Conservation (phyloP, 2,113 vertebrate genomes). For the Osmerus eperlanus region DNA sequence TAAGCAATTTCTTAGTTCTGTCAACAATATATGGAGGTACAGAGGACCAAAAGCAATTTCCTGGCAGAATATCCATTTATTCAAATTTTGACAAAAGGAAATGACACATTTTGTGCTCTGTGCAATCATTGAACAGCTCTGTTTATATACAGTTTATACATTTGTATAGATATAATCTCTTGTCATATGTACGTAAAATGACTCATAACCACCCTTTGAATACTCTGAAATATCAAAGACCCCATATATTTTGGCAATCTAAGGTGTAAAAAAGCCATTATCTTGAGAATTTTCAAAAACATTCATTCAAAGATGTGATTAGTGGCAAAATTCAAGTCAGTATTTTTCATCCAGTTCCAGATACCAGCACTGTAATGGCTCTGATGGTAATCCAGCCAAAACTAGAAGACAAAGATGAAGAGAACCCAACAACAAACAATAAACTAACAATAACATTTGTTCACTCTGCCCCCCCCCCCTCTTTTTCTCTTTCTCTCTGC, state of each 20-base stretch:
- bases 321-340: conserved; percentile 72
- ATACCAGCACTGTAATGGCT: conserved; percentile 31
- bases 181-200: conserved; percentile 60
- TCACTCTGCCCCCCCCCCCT: neutral
- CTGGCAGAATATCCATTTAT: conserved; percentile 75
- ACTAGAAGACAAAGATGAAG: conserved; percentile 32
- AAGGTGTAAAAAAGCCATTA: conserved; percentile 56
- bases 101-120: conserved; percentile 75
- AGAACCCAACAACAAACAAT: conserved; percentile 34
- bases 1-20: neutral
- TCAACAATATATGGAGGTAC: conserved; percentile 11
- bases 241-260: conserved; percentile 50
- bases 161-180: conserved; percentile 48
- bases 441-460: conserved; percentile 12
- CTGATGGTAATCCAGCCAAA: conserved; percentile 39
- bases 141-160: conserved; percentile 73
- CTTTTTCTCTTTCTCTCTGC: conserved; percentile 29
- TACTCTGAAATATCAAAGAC: conserved; percentile 63
- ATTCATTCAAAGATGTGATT: conserved; percentile 68
- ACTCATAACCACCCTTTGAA: conserved; percentile 51
- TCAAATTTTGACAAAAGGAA: conserved; percentile 71
- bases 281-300: conserved; percentile 65
- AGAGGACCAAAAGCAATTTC: conserved; percentile 47
- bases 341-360: conserved; percentile 48
- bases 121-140: conserved; percentile 66